Evolutionary conservation across 2,113 vertebrate species (phyloP).

Genomic region (Chaetodon auriga): DNA sequence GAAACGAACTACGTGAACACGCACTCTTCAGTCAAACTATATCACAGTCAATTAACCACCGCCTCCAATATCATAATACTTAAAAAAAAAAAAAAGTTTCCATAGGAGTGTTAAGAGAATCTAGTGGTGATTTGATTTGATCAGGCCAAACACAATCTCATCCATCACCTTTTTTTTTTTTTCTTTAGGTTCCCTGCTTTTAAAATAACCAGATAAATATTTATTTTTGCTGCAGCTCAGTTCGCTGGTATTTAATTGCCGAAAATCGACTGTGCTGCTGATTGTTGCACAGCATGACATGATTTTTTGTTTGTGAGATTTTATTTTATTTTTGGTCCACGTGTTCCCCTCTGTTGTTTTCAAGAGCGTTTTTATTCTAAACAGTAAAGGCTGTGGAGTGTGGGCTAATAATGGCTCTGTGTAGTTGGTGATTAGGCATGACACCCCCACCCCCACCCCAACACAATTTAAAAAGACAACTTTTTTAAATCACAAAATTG

Average conservation of each 20-base stretch:
- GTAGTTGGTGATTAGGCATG: constrained; percentile 45
- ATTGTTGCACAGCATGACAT: constrained; percentile 70
- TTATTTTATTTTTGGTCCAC: constrained; percentile 46
- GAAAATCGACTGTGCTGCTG: constrained; percentile 65
- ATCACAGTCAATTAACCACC: background rate
- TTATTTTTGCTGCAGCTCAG: constrained; percentile 13
- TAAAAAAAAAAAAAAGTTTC: background rate
- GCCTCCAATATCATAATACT: background rate
- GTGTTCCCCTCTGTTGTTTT: constrained; percentile 40
- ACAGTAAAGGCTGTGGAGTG: constrained; percentile 20
- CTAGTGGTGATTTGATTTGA: background rate
- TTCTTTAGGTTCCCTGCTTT: background rate
- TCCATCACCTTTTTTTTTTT: background rate
- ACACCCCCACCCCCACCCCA: background rate
- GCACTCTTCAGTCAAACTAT: background rate
- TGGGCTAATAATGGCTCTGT: constrained; percentile 34
- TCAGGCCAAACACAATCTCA: background rate
- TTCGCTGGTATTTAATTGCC: constrained; percentile 59
- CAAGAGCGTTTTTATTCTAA: constrained; percentile 30
- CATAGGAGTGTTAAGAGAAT: background rate
- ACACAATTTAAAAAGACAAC: constrained; percentile 34
- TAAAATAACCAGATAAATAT: constrained; percentile 36
- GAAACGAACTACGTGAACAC: background rate
- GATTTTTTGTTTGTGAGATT: constrained; percentile 26
- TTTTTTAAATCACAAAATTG: constrained; percentile 1